A percentile compares a stretch with the other conserved stretches of the same genome.
Conservation (phyloP, 2,888 invertebrate species). For the Galerucella pusilla region DNA sequence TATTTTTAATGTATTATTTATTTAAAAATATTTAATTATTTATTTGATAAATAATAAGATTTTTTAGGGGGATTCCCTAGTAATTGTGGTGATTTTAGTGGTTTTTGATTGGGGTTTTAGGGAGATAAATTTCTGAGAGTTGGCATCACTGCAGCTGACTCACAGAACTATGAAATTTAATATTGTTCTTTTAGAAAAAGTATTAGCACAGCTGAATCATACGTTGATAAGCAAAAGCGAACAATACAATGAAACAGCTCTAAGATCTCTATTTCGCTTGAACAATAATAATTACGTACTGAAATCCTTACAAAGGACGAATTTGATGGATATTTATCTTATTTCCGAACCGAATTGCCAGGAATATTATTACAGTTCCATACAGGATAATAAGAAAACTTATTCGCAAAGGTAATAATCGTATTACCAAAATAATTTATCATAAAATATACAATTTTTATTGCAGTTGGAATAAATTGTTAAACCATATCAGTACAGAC, state of each 20-base stretch:
- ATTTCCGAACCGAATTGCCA: slow-evolving; percentile 89
- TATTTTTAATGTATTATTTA: no score
- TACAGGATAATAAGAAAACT: slow-evolving; percentile 82
- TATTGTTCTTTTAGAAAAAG: slow-evolving; percentile 74
- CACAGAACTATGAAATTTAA: not conserved
- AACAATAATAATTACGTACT: slow-evolving; percentile 96
- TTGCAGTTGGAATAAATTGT: slow-evolving; percentile 84
- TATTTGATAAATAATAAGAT: no score
- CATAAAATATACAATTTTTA: not conserved
- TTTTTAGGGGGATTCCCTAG: no score
- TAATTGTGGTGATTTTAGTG: no score
- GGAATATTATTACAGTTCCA: slow-evolving; percentile 86
- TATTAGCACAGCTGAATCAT: slow-evolving; percentile 89
- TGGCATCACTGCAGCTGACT: no score
- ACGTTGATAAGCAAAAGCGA: slow-evolving; percentile 92
- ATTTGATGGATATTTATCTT: slow-evolving; percentile 82
- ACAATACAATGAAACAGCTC: slow-evolving; percentile 86
- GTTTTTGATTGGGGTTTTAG: no score
- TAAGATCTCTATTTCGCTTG: slow-evolving; percentile 89
- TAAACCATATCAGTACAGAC: slow-evolving; percentile 78
- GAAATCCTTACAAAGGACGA: slow-evolving; percentile 89
- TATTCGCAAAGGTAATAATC: slow-evolving; percentile 73
- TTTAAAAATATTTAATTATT: no score
- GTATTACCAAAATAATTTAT: not conserved
- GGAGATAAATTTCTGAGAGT: no score